These are phyloP conservation scores for Hypomecis atomaria DNA, from an alignment of 2,888 invertebrate genomes.

Conservation along the genomic window DNA sequence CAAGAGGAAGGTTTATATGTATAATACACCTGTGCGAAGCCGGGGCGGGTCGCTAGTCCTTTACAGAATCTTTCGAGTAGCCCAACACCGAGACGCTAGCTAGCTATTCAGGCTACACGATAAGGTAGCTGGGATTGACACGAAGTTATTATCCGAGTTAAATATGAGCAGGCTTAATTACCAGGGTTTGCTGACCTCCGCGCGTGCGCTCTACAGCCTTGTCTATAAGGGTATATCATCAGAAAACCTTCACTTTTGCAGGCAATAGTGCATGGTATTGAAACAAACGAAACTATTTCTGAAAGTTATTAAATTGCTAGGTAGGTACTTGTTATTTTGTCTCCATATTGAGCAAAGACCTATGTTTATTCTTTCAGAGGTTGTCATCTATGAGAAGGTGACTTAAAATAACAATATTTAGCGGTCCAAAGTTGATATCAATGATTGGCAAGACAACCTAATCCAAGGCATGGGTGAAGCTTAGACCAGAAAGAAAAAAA, in stretches of 20 bases:
- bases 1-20: too few species aligned
- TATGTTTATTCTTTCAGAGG: too few species aligned
- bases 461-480: too few species aligned
- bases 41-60: background rate
- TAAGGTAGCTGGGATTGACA: conserved; percentile 14
- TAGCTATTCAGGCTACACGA: background rate
- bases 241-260: conserved; percentile 15
- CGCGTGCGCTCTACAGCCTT: conserved; percentile 19
- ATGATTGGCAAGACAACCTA: too few species aligned
- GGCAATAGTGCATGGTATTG: background rate
- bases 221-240: conserved; percentile 12
- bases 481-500: too few species aligned
- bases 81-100: background rate
- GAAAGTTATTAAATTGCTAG: too few species aligned
- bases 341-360: too few species aligned
- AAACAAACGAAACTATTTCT: conserved; percentile 1
- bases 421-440: too few species aligned
- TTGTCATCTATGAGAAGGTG: too few species aligned
- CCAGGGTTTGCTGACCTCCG: conserved; percentile 24
- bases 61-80: background rate
- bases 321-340: too few species aligned
- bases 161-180: conserved; percentile 29
- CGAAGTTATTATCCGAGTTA: conserved; percentile 28
- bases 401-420: too few species aligned
- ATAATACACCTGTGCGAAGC: too few species aligned